Evolutionary conservation across 2,113 vertebrate species (phyloP).

Genomic region (Malurus alboscapulatus): DNA sequence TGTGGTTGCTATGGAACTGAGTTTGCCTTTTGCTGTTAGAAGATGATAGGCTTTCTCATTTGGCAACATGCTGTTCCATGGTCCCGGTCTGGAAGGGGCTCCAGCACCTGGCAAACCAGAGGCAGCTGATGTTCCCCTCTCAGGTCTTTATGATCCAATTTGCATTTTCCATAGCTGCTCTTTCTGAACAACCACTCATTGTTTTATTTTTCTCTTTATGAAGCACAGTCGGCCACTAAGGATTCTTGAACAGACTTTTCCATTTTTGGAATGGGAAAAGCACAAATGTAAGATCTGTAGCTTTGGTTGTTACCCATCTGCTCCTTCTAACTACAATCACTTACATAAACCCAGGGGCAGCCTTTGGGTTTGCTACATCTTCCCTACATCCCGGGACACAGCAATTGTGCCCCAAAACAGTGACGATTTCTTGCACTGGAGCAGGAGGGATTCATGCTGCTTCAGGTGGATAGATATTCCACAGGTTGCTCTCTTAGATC

Average conservation of each 20-base stretch:
- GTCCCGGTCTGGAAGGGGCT: background rate
- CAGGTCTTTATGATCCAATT: background rate
- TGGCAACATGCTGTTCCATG: background rate
- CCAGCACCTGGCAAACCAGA: background rate
- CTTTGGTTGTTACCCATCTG: background rate
- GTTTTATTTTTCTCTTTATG: background rate
- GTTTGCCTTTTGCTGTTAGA: background rate
- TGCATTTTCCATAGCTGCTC: background rate
- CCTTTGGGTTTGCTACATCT: background rate
- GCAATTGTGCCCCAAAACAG: rapidly evolving
- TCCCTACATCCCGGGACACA: rapidly evolving
- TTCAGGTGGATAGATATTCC: background rate
- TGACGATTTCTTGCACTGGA: background rate
- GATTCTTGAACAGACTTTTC: background rate
- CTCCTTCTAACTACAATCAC: background rate
- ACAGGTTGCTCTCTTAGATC: background rate
- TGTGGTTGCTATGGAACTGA: background rate
- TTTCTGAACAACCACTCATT: background rate
- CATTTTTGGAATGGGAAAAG: background rate
- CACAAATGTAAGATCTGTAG: background rate
- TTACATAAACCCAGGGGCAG: background rate
- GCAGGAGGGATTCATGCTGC: background rate
- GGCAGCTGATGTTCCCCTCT: background rate
- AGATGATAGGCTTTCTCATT: background rate
- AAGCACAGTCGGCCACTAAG: background rate